Conservation (phyloP, 2,797 vertebrate species). For the Cetoscarus ocellatus region DNA sequence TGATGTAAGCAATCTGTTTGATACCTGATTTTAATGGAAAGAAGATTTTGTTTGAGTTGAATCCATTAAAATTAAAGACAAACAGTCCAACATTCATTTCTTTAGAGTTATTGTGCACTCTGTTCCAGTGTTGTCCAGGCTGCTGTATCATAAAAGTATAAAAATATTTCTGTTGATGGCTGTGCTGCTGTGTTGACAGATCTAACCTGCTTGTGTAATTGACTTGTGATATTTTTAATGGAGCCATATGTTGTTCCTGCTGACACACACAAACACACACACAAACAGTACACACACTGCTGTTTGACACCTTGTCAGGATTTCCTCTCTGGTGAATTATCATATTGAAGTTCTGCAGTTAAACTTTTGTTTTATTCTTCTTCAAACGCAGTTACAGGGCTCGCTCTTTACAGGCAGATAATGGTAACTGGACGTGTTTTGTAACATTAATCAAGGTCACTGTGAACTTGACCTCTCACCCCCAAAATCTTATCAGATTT, state of each 20-base stretch:
- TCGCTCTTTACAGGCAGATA: no score
- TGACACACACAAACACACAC: constrained; percentile 46
- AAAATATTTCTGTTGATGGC: constrained; percentile 36
- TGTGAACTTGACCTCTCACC: constrained; percentile 8
- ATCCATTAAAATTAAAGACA: neutral
- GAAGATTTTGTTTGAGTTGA: neutral
- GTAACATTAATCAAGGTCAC: constrained; percentile 24
- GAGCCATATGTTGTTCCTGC: constrained; percentile 74
- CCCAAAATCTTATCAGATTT: no score
- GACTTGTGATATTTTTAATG: constrained; percentile 76
- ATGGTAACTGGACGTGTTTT: no score
- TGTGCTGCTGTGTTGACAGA: constrained; percentile 63
- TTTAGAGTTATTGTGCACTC: constrained; percentile 31
- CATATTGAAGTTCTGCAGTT: constrained; percentile 11
- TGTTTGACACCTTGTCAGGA: constrained; percentile 64
- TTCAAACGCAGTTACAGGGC: no score
- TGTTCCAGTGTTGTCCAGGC: constrained; percentile 4
- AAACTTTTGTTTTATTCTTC: constrained; percentile 23
- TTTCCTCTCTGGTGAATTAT: constrained; percentile 34
- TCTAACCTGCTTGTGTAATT: constrained; percentile 68
- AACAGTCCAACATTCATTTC: neutral
- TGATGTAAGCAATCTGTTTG: neutral
- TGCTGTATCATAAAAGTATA: constrained; percentile 46
- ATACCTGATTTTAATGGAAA: no score
- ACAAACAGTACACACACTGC: constrained; percentile 22